phyloP scores from a whole-genome alignment of 2,888 invertebrate genomes.

The Abrostola triplasia region DNA sequence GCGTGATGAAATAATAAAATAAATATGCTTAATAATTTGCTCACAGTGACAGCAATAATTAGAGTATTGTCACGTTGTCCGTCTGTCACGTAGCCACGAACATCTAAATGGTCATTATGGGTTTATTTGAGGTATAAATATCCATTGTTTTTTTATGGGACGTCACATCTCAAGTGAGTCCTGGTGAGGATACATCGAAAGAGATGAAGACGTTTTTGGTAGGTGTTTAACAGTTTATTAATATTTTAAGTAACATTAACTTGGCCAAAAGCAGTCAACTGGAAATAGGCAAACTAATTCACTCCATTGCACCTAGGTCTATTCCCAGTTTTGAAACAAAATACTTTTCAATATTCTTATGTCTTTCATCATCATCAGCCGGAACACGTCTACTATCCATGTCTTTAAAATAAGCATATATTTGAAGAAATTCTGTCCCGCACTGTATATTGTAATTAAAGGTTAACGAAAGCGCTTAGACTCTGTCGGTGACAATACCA shows the following conservation, averaged over 20 bases:
- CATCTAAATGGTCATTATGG: constrained; percentile 68
- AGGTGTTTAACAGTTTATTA: constrained; percentile 48
- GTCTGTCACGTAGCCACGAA: constrained; percentile 73
- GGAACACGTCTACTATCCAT: no score
- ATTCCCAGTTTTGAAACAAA: no score
- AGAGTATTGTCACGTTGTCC: constrained; percentile 80
- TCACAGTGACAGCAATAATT: constrained; percentile 78
- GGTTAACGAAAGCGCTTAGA: constrained; percentile 20
- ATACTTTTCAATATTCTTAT: no score
- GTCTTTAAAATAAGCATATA: no score
- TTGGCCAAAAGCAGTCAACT: no score
- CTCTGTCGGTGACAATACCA: constrained; percentile 26
- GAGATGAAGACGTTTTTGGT: constrained; percentile 77
- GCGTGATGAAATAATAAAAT: constrained; percentile 64
- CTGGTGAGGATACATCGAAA: constrained; percentile 62
- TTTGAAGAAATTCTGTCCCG: no score
- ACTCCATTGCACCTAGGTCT: no score
- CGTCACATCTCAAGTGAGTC: constrained; percentile 70
- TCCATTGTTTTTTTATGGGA: constrained; percentile 64
- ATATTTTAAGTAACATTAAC: not conserved
- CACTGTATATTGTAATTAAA: constrained; percentile 35
- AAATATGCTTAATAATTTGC: constrained; percentile 73
- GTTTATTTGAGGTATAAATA: constrained; percentile 80
- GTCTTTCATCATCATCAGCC: no score
- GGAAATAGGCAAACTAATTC: no score